phyloP scores from a whole-genome alignment of 2,797 vertebrate species.

The Rhincodon typus region DNA sequence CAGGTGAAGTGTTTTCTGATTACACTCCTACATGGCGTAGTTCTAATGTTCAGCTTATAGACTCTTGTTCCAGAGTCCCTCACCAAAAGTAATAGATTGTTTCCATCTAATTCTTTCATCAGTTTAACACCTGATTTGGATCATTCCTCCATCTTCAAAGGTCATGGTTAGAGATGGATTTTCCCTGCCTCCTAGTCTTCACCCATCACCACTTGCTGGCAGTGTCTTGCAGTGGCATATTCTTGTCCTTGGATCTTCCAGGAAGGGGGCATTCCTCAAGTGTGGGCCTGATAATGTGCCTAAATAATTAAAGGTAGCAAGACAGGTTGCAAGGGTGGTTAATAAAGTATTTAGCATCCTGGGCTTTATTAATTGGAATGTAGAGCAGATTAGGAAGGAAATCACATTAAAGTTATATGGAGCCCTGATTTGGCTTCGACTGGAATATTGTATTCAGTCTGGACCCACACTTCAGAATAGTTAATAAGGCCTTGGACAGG shows the following conservation, averaged over 20 bases:
- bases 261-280: neutral
- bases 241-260: neutral
- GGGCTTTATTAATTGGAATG: too few species aligned
- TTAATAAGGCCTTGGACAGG: too few species aligned
- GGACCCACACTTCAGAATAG: too few species aligned
- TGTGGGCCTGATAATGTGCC: neutral
- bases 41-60: neutral
- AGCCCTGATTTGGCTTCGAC: too few species aligned
- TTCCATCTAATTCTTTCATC: neutral
- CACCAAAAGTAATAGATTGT: neutral
- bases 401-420: too few species aligned
- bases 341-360: too few species aligned
- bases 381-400: too few species aligned
- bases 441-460: too few species aligned
- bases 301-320: too few species aligned
- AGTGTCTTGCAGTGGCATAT: neutral
- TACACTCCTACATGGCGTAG: neutral
- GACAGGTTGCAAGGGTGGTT: too few species aligned
- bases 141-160: neutral
- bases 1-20: neutral
- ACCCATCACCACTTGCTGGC: neutral
- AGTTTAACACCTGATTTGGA: neutral
- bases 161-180: neutral
- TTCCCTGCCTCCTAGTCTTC: neutral
- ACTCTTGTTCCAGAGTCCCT: neutral